Base-by-base conservation (phyloP, 2,888 invertebrate species). In the Parasteatoda lunata region DNA sequence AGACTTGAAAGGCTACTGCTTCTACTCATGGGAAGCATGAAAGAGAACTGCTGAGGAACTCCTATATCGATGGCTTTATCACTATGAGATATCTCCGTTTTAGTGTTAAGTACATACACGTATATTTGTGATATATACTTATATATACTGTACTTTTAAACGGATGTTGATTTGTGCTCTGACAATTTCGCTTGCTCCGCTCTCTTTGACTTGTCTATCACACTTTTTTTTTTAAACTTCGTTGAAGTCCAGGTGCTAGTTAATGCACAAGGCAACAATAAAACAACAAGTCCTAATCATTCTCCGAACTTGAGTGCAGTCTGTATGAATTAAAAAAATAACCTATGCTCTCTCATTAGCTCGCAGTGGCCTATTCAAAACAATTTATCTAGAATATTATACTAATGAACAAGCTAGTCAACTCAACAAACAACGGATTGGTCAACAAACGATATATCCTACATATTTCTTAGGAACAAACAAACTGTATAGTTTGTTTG, bases 251-350 rank as follows among this genome's bases (percentile, higher is more conserved):
- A 65, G 66, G 8, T 66, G 15, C 66, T 59, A n/a, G 30, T 77
- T 65, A 15, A 65, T 77, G 76, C 76, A 64, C 76, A 47, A 59
- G 47, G 13, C 51, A 69, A 59, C 47, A 30, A 15, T 45, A 15
- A 65, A 69, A 59, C 70, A 70, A 59, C 70, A 70, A 59, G 84
- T 69, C 78, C 51, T 66, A 69, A 69, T 73, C 69, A 48, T 77
- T 66, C 85, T 80, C 68, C 66, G 49, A 80, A 80, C 80, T 76
- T 70, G 76, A 80, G 85, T 86, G 80, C 85, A 72, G 66, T 86
- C 64, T 48, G 71, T 81, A 86, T 80, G 77, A 86, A 86, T 80
- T 86, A 86, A 86, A 86, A 86, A 86, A 86, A 86, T 86, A 86
- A 80, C 85, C 85, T 86, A 86, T 80, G 80, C 84, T 51, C 70